Conservation (phyloP, 53 echinoderm and acorn worm species). For the Zoroaster sp. region DNA sequence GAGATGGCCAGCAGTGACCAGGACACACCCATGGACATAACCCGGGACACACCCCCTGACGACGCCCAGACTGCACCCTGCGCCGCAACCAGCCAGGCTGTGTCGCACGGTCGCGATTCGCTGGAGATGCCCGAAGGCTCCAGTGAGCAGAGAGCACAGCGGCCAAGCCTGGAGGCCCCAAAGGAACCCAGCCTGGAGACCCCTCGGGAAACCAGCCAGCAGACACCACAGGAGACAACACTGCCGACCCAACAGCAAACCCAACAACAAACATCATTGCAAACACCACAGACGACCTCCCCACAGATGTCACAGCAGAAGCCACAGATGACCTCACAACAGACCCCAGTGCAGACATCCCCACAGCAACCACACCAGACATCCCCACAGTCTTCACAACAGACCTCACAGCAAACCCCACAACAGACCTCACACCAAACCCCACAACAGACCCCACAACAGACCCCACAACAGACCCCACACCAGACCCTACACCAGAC, state of each 20-base stretch:
- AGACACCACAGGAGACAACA: not conserved
- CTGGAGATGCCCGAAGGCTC: not conserved
- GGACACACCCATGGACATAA: not conserved
- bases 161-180: not conserved
- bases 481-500: not conserved
- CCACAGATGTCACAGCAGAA: not conserved
- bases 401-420: not conserved
- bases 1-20: not conserved
- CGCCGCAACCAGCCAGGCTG: not conserved
- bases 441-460: not conserved
- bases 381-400: not conserved
- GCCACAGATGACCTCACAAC: not conserved
- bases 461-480: not conserved
- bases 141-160: not conserved
- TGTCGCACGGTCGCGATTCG: not conserved
- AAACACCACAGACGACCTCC: not conserved
- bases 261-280: not conserved
- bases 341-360: not conserved
- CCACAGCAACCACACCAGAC: not conserved
- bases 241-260: not conserved
- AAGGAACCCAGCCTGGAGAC: not conserved
- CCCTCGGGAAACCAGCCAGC: not conserved
- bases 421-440: not conserved
- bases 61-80: not conserved
- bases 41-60: not conserved